These are phyloP conservation scores for Proteles cristata DNA, from an alignment of 2,113 vertebrate species.

Conservation along the genomic window DNA sequence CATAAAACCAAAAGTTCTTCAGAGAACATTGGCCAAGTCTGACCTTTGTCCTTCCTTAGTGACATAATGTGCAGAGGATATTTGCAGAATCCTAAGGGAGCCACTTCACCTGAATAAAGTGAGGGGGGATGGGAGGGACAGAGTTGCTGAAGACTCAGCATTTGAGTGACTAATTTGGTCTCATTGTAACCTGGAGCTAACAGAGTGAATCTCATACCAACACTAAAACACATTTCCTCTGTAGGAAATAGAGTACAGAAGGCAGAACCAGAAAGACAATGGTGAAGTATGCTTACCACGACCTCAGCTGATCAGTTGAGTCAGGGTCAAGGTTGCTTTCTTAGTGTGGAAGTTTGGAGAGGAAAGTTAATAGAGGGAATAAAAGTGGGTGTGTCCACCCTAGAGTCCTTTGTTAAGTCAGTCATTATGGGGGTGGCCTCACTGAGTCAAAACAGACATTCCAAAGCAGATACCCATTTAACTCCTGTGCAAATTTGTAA, in stretches of 20 bases:
- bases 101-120: background rate
- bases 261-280: slow-evolving; percentile 15
- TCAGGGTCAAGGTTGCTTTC: slow-evolving; percentile 19
- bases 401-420: background rate
- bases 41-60: background rate
- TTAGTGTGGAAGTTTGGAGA: background rate
- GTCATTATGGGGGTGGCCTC: background rate
- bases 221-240: slow-evolving; percentile 25
- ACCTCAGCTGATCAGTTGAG: background rate
- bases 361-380: background rate
- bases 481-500: background rate
- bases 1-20: slow-evolving; percentile 17
- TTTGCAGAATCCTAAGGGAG: background rate
- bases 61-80: background rate
- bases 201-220: slow-evolving; percentile 27
- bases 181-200: background rate
- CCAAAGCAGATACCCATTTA: background rate
- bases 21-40: background rate
- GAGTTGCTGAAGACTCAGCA: background rate
- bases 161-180: background rate
- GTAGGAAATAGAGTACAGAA: slow-evolving; percentile 7
- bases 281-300: background rate
- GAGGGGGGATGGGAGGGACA: background rate
- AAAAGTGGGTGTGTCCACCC: background rate
- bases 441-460: background rate